Evolutionary conservation across 2,888 invertebrate genomes (phyloP), one percentile per base, ranked within the genome.

Genomic region (Lasioglossum morio): DNA sequence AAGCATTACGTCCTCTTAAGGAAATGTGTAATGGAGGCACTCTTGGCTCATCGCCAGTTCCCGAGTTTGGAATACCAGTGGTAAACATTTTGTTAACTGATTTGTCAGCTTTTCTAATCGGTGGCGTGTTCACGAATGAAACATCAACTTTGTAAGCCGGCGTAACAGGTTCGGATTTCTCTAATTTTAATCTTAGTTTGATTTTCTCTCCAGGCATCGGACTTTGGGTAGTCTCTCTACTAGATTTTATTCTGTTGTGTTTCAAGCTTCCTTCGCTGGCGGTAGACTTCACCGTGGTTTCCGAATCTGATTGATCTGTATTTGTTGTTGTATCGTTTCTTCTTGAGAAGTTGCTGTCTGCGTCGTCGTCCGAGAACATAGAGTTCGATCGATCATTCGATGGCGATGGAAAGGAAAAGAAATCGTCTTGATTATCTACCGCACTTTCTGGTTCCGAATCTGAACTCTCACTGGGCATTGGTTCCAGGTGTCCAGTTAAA

Each of bases 1-100:
- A 98, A 30, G 96, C 96, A 94, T 98, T 98, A 82, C 98, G 96
- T 1, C 98, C 98, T 84, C 98, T 96, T 69, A 98, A 95, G 82
- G 98, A 98, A 92, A 98, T 98, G 94, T 98, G 98, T 85, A 98
- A 95, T 1, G 98, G 98, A 14, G 98, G 98, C 73, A 98, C 98
- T 80, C 98, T 96, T 12, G 97, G 97, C 92, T 98, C 98, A 86
- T 98, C 98, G 43, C 90, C 89, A 69, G 90, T 87, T 4, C 92
- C 88, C 86, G 93, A 87, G 90, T 92, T 91, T 77, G 92, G 89
- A 40, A 93, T 87, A 0, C 95, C 95, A 10, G 95, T 94, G 85
- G 96, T 95, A 73, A 96, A 96, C 53, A 95, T 95, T 81, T 94
- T 94, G 79, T 89, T 93, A 87, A 95, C 95, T n/a, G 95, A 92